Percentiles rank a stretch among this genome's conserved stretches.
phyloP scores from a whole-genome alignment of 2,113 vertebrate species.

The Percopsis transmontana region DNA sequence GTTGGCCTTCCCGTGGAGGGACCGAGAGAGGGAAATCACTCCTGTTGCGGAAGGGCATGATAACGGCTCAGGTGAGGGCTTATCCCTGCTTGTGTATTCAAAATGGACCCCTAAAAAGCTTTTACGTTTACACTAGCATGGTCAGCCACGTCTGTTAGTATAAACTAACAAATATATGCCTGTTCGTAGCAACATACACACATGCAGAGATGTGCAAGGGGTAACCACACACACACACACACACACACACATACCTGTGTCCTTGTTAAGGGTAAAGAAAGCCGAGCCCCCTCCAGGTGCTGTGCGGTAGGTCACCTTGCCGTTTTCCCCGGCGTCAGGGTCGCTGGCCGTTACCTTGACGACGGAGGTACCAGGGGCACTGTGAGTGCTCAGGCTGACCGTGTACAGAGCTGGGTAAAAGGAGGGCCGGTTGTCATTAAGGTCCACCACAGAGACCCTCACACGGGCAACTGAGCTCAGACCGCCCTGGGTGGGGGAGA shows the following conservation, averaged over 20 bases:
- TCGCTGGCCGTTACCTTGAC: slow-evolving; percentile 90
- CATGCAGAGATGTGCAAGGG: neutral
- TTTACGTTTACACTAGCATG: neutral
- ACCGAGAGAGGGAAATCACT: slow-evolving; percentile 88
- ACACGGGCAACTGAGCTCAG: slow-evolving; percentile 87
- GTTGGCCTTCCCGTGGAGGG: slow-evolving; percentile 87
- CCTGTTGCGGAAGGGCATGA: slow-evolving; percentile 67
- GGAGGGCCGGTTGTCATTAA: slow-evolving; percentile 91
- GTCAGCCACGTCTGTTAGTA: no score
- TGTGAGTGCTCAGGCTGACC: slow-evolving; percentile 91
- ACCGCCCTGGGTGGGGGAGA: slow-evolving; percentile 81
- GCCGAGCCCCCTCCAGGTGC: slow-evolving; percentile 82
- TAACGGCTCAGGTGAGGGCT: neutral
- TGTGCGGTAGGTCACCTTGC: slow-evolving; percentile 86
- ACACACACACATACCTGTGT: slow-evolving; percentile 82
- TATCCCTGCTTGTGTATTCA: neutral
- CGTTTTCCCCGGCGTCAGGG: slow-evolving; percentile 88
- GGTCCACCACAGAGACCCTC: slow-evolving; percentile 87
- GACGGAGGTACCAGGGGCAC: slow-evolving; percentile 88
- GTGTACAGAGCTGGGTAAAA: slow-evolving; percentile 93
- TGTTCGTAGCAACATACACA: neutral
- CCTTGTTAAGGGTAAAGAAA: slow-evolving; percentile 91
- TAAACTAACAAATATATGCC: no score
- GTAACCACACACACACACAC: neutral
- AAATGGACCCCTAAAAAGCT: neutral